Conservation (phyloP, 2,888 invertebrate genomes). For the Malthinus flaveolus region DNA sequence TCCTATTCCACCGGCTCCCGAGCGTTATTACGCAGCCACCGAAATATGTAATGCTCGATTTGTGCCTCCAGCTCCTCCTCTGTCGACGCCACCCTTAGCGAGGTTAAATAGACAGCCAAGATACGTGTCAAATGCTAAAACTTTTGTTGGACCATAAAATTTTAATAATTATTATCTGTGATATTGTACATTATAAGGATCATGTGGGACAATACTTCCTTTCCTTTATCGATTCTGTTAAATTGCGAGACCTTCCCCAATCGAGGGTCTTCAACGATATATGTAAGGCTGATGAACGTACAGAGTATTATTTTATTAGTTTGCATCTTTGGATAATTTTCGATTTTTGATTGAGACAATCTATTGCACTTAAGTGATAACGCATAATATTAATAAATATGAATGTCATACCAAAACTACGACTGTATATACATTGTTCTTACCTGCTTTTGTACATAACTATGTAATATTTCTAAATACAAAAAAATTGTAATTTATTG, state of each 20-base stretch:
- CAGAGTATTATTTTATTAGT: constrained; percentile 18
- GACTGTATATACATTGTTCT: constrained; percentile 15
- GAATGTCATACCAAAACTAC: constrained; percentile 23
- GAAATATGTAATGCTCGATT: constrained; percentile 62
- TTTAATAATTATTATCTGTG: constrained; percentile 42
- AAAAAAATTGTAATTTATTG: constrained; percentile 25
- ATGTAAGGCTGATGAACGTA: constrained; percentile 24
- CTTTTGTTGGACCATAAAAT: constrained; percentile 51
- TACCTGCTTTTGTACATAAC: constrained; percentile 26
- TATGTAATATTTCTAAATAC: constrained; percentile 22
- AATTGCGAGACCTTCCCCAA: constrained; percentile 7
- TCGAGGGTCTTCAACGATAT: constrained; percentile 17
- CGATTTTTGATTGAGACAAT: constrained; percentile 23
- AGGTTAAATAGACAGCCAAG: constrained; percentile 54
- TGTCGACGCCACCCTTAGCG: constrained; percentile 53
- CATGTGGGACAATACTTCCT: neutral
- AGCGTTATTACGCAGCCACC: constrained; percentile 73
- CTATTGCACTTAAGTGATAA: constrained; percentile 18
- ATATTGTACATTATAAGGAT: constrained; percentile 35
- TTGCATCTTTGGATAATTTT: neutral
- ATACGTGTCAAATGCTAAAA: constrained; percentile 45
- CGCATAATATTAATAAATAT: constrained; percentile 3
- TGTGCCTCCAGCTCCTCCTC: constrained; percentile 52
- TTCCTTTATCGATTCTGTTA: neutral
- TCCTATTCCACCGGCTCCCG: constrained; percentile 68